Evolutionary conservation across 2,888 invertebrate species (phyloP).

Genomic region (Hypomecis atomaria): DNA sequence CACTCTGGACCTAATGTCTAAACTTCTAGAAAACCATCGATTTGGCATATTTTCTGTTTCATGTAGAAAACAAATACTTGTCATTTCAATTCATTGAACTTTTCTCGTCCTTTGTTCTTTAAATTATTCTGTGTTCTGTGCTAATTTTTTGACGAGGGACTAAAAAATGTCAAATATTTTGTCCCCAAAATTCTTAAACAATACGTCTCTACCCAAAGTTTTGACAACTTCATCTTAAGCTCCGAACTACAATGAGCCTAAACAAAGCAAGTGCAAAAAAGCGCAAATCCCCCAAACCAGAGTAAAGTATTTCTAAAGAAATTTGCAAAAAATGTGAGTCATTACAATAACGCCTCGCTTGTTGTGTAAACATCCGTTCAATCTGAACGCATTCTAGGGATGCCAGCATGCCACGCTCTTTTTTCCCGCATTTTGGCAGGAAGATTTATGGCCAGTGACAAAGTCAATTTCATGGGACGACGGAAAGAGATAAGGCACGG

Average conservation of each 20-base stretch:
- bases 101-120: too few species aligned
- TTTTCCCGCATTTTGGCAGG: constrained; percentile 63
- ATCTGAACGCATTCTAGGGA: constrained; percentile 61
- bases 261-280: constrained; percentile 42
- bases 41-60: background rate
- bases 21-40: background rate
- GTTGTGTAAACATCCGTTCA: constrained; percentile 80
- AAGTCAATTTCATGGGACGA: constrained; percentile 80
- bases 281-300: constrained; percentile 51
- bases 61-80: too few species aligned
- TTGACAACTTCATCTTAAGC: constrained; percentile 54
- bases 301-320: constrained; percentile 55
- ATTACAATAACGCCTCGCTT: constrained; percentile 60
- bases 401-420: constrained; percentile 51
- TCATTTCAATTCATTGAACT: too few species aligned
- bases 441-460: constrained; percentile 82
- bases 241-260: constrained; percentile 41
- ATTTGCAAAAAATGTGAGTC: constrained; percentile 56
- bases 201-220: constrained; percentile 34
- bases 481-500: constrained; percentile 66
- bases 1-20: too few species aligned
- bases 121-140: too few species aligned
- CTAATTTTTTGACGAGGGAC: too few species aligned
- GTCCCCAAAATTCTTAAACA: constrained; percentile 2
- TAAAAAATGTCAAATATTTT: too few species aligned